Evolutionary conservation across 1,140 invertebrate species (phyloP).

Genomic region (Leptinotarsa texana): DNA sequence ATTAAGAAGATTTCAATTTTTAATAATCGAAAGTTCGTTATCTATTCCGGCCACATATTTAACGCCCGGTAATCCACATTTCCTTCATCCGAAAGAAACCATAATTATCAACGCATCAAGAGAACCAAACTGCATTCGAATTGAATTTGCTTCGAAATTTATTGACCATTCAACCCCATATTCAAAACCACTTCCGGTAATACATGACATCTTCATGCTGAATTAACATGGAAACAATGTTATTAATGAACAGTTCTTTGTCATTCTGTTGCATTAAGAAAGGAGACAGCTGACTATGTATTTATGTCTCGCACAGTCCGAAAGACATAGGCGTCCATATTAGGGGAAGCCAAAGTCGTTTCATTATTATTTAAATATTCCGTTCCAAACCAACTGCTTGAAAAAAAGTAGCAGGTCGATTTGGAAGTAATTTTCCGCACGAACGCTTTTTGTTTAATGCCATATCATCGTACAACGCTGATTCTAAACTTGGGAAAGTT

Average conservation of each 20-base stretch:
- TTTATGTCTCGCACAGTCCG: neutral
- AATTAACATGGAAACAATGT: conserved; percentile 19
- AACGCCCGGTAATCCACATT: neutral
- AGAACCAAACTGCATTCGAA: neutral
- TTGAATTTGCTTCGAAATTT: neutral
- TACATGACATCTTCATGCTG: conserved; percentile 10
- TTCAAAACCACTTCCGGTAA: conserved; percentile 12
- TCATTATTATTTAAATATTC: neutral
- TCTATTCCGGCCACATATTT: no score
- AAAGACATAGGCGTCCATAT: neutral
- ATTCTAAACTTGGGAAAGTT: no score
- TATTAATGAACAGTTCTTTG: conserved; percentile 19
- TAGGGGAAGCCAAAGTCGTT: no score
- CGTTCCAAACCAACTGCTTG: neutral
- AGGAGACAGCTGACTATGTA: conserved; percentile 13
- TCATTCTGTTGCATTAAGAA: conserved; percentile 9
- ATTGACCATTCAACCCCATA: conserved; percentile 1
- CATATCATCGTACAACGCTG: neutral
- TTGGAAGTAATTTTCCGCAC: neutral
- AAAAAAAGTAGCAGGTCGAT: neutral
- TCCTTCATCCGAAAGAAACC: neutral
- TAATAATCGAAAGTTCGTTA: no score
- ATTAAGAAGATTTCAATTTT: no score
- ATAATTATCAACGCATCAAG: conserved; percentile 2
- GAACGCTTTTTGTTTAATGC: neutral